Evolutionary conservation across 2,888 invertebrate genomes (phyloP).

Genomic region (Drosophila kuntzei): DNA sequence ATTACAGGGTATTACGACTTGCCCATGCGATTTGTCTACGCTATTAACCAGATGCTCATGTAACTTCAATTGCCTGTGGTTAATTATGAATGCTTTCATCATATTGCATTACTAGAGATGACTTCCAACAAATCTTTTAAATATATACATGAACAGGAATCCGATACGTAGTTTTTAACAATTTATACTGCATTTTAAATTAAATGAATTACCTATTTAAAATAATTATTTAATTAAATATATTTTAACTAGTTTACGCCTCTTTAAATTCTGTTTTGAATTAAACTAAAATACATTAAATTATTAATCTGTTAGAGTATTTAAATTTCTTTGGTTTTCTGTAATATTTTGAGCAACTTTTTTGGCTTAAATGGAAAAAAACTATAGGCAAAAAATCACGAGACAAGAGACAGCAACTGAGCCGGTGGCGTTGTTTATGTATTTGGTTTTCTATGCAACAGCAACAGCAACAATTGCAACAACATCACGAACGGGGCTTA

Average conservation of each 20-base stretch:
- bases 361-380: constrained; percentile 29
- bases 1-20: constrained; percentile 29
- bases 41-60: constrained; percentile 6
- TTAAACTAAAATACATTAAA: not conserved
- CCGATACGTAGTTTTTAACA: too few species aligned
- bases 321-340: constrained; percentile 2
- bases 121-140: not conserved
- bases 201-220: too few species aligned
- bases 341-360: constrained; percentile 4
- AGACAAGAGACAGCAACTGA: constrained; percentile 38
- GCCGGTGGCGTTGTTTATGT: constrained; percentile 62
- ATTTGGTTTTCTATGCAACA: constrained; percentile 66
- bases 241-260: too few species aligned
- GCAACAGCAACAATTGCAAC: constrained; percentile 28
- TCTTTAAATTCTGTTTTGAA: not conserved
- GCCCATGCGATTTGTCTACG: constrained; percentile 15
- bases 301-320: constrained; percentile 31
- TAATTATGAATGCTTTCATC: not conserved
- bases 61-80: constrained; percentile 19
- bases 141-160: not conserved
- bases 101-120: not conserved
- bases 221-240: too few species aligned
- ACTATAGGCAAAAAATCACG: constrained; percentile 24
- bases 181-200: too few species aligned
- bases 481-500: constrained; percentile 44